A percentile compares a stretch with the other conserved stretches of the same genome.
Evolutionary conservation across 1,140 invertebrate species (phyloP).

Genomic region (Melipona quadrifasciata): DNA sequence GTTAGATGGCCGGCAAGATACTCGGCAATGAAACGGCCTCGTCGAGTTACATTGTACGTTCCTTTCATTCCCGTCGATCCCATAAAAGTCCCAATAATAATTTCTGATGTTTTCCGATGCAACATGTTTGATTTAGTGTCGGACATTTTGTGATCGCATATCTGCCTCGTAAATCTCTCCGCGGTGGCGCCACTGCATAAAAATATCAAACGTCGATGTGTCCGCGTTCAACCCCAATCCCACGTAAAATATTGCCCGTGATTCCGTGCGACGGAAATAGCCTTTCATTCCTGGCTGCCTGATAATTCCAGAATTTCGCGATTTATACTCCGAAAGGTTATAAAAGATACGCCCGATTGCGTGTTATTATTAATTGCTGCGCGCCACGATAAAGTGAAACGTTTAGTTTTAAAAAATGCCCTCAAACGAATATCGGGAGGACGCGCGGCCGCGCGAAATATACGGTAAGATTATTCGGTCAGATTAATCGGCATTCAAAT

Average conservation of each 20-base stretch:
- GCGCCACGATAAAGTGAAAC: slow-evolving; percentile 66
- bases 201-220: slow-evolving; percentile 83
- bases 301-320: slow-evolving; percentile 71
- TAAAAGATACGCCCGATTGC: slow-evolving; percentile 67
- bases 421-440: slow-evolving; percentile 63
- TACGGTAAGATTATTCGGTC: slow-evolving; percentile 54
- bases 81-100: slow-evolving; percentile 83
- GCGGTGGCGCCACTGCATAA: slow-evolving; percentile 81
- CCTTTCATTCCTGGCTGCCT: slow-evolving; percentile 72
- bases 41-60: slow-evolving; percentile 36
- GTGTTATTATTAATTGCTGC: slow-evolving; percentile 68
- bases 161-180: slow-evolving; percentile 82
- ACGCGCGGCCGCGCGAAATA: slow-evolving; percentile 34
- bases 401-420: slow-evolving; percentile 63
- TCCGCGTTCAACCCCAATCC: slow-evolving; percentile 78
- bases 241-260: slow-evolving; percentile 81
- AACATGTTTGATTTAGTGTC: slow-evolving; percentile 82
- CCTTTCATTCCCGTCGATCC: slow-evolving; percentile 72
- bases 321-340: slow-evolving; percentile 68
- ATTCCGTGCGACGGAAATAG: slow-evolving; percentile 76
- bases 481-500: slow-evolving; percentile 55
- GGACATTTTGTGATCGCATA: slow-evolving; percentile 83
- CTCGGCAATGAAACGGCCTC: slow-evolving; percentile 33
- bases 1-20: slow-evolving; percentile 35
- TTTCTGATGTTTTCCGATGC: slow-evolving; percentile 83